These are phyloP conservation scores for Dendrocopos noguchii DNA, from an alignment of 2,113 vertebrate genomes.

Conservation along the genomic window DNA sequence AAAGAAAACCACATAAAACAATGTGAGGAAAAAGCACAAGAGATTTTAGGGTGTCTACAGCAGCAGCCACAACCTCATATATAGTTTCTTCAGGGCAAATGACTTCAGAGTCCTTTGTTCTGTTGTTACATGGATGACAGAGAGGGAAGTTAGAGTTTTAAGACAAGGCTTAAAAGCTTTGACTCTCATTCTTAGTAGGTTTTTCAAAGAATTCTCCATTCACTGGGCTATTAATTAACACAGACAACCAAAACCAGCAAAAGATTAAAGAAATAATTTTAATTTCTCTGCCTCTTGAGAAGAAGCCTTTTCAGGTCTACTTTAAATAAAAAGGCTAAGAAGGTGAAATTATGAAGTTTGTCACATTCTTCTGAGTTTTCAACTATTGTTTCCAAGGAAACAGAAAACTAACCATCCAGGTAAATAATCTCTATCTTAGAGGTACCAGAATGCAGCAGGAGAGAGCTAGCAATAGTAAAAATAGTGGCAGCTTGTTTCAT, in stretches of 20 bases:
- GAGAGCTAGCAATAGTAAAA: background rate
- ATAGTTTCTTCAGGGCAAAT: rapidly evolving
- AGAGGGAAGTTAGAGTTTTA: background rate
- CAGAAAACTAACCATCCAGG: background rate
- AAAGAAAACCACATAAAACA: background rate
- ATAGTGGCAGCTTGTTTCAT: background rate
- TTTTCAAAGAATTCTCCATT: background rate
- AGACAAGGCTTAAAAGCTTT: background rate
- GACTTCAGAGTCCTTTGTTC: background rate
- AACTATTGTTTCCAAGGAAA: background rate
- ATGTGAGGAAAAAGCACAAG: background rate
- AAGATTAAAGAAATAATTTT: background rate
- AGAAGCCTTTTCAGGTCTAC: background rate
- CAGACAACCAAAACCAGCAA: background rate
- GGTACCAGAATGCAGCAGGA: background rate
- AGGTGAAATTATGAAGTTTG: background rate
- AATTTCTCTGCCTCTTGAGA: background rate
- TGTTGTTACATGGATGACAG: background rate
- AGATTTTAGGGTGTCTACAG: background rate
- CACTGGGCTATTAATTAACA: background rate
- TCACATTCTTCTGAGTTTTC: background rate
- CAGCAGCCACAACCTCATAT: background rate
- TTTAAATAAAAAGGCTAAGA: background rate
- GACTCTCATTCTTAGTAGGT: background rate
- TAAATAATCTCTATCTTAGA: background rate